phyloP scores from a whole-genome alignment of 2,888 invertebrate genomes.

The Stenoptilia bipunctidactyla region DNA sequence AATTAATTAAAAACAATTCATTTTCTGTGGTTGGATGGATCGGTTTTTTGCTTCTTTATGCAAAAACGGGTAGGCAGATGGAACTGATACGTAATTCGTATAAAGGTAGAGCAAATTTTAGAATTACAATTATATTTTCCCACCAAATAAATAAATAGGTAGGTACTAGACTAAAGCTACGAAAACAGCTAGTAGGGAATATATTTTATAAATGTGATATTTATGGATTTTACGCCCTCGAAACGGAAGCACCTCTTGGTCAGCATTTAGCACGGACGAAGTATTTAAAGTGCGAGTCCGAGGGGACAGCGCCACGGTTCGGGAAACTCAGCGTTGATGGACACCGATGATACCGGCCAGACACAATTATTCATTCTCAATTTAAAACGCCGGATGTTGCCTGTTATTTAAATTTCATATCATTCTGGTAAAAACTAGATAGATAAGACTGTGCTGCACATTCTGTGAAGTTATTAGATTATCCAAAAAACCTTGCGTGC shows the following conservation, averaged over 20 bases:
- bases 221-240: background rate
- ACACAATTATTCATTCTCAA: conserved; percentile 33
- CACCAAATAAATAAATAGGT: no score
- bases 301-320: conserved; percentile 43
- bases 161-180: no score
- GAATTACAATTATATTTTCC: no score
- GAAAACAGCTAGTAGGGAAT: background rate
- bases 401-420: conserved; percentile 18
- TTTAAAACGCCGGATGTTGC: conserved; percentile 35
- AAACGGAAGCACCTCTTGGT: background rate
- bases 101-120: no score
- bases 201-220: background rate
- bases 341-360: conserved; percentile 28
- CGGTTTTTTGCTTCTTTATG: no score
- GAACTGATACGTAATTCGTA: no score
- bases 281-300: background rate
- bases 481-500: no score
- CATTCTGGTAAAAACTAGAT: background rate
- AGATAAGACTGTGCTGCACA: background rate
- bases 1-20: no score
- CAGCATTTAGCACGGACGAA: background rate
- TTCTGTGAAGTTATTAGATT: no score
- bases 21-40: no score
- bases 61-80: no score
- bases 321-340: conserved; percentile 27